These are phyloP conservation scores for Esox niger DNA, from an alignment of 2,113 vertebrate species.

Conservation along the genomic window DNA sequence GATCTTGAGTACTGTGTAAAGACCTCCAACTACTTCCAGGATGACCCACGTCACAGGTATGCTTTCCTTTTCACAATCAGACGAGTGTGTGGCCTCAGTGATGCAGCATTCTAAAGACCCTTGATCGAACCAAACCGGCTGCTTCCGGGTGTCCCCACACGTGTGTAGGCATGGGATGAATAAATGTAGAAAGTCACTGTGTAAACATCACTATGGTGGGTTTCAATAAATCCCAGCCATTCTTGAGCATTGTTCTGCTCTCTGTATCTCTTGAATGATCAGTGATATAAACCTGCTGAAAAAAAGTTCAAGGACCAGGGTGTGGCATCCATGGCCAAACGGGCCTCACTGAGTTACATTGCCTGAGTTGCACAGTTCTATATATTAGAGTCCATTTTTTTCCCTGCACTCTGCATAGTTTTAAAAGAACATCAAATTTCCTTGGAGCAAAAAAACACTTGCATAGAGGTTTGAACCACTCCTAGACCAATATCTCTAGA, in stretches of 20 bases:
- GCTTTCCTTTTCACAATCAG: too few relatives aligned
- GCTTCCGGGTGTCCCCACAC: too few relatives aligned
- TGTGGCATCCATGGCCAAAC: constrained; percentile 41
- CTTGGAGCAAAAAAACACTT: constrained; percentile 56
- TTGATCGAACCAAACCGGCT: too few relatives aligned
- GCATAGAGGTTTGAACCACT: constrained; percentile 73
- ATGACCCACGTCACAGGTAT: too few relatives aligned
- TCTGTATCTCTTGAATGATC: constrained; percentile 27
- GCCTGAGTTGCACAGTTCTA: constrained; percentile 70
- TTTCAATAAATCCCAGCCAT: too few relatives aligned
- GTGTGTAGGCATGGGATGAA: too few relatives aligned
- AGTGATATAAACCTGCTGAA: constrained; percentile 51
- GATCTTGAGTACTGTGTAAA: too few relatives aligned
- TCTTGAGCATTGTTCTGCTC: constrained; percentile 38
- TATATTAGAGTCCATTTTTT: constrained; percentile 50
- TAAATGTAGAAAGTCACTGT: too few relatives aligned
- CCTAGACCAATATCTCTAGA: constrained; percentile 45
- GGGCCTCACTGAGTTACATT: constrained; percentile 61
- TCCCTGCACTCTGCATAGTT: constrained; percentile 72
- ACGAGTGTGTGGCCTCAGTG: too few relatives aligned
- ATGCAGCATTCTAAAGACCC: too few relatives aligned
- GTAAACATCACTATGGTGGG: too few relatives aligned
- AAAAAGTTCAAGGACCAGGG: constrained; percentile 31
- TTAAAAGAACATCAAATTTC: constrained; percentile 56
- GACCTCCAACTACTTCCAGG: too few relatives aligned